phyloP scores from a whole-genome alignment of 1,140 invertebrate genomes.

The Brachionus rubens region DNA sequence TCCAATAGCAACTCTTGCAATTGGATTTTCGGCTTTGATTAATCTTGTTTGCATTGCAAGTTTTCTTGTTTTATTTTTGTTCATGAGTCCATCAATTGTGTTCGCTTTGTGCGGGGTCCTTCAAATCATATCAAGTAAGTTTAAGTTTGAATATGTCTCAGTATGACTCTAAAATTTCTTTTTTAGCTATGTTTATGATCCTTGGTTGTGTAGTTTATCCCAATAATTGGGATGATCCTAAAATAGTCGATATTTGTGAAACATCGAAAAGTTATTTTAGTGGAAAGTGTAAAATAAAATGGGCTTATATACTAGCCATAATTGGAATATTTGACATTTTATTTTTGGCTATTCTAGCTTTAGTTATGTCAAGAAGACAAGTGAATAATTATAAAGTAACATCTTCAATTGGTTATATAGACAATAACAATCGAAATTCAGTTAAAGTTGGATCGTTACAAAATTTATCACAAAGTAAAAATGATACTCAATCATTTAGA shows the following conservation, averaged over 20 bases:
- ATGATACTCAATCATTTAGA: slow-evolving; percentile 12
- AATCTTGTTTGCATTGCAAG: slow-evolving; percentile 75
- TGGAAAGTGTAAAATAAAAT: slow-evolving; percentile 63
- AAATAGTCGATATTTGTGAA: slow-evolving; percentile 81
- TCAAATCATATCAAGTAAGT: slow-evolving; percentile 82
- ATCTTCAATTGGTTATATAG: slow-evolving; percentile 14
- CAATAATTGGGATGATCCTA: slow-evolving; percentile 79
- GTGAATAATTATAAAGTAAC: slow-evolving; percentile 48
- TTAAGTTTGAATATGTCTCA: not conserved
- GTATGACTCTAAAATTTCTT: slow-evolving; percentile 24
- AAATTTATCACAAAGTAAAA: not conserved
- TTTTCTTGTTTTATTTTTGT: slow-evolving; percentile 85
- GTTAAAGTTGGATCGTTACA: not conserved
- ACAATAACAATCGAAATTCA: not conserved
- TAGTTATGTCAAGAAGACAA: slow-evolving; percentile 76
- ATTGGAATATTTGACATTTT: slow-evolving; percentile 85
- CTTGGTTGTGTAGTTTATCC: slow-evolving; percentile 72
- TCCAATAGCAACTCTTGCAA: slow-evolving; percentile 74
- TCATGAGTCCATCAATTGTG: slow-evolving; percentile 85
- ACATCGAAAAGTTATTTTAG: slow-evolving; percentile 38
- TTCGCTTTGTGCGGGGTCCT: slow-evolving; percentile 89
- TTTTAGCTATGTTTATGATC: slow-evolving; percentile 64
- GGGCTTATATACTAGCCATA: slow-evolving; percentile 88
- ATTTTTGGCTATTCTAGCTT: slow-evolving; percentile 82
- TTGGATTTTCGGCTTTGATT: slow-evolving; percentile 78